Percentiles rank a stretch among this genome's conserved stretches.
phyloP scores from a whole-genome alignment of 2,888 invertebrate genomes.

The Vannuccia rotundouncinata region DNA sequence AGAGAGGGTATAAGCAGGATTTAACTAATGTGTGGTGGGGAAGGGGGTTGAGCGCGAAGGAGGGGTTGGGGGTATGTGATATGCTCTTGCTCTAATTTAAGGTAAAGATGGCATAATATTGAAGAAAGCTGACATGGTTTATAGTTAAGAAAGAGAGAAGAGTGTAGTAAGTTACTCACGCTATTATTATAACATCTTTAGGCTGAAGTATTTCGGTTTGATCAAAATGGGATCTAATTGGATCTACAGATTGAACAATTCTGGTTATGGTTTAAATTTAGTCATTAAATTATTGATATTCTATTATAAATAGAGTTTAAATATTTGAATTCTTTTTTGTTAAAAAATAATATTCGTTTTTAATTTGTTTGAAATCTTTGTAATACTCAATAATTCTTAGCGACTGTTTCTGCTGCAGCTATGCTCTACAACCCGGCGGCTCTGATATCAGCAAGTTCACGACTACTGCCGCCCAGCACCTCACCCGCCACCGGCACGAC shows the following conservation, averaged over 20 bases:
- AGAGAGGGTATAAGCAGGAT: background rate
- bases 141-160: too few species aligned
- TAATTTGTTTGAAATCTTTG: background rate
- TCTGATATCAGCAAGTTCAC: background rate
- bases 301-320: too few species aligned
- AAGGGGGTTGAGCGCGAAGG: background rate
- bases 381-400: background rate
- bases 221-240: too few species aligned
- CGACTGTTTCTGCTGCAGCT: background rate
- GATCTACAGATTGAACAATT: too few species aligned
- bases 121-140: too few species aligned
- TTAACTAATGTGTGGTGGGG: background rate
- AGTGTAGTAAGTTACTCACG: too few species aligned
- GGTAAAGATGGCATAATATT: slow-evolving; percentile 8
- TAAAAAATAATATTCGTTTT: too few species aligned
- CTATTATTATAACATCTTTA: too few species aligned
- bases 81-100: background rate
- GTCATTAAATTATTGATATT: too few species aligned
- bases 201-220: too few species aligned
- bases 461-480: slow-evolving; percentile 7
- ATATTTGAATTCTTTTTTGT: too few species aligned
- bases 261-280: too few species aligned
- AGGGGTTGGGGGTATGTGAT: background rate
- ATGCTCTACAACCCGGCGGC: background rate
- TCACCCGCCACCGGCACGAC: slow-evolving; percentile 2